phyloP scores from a whole-genome alignment of 2,888 invertebrate genomes.

The Serrognathus titanus region DNA sequence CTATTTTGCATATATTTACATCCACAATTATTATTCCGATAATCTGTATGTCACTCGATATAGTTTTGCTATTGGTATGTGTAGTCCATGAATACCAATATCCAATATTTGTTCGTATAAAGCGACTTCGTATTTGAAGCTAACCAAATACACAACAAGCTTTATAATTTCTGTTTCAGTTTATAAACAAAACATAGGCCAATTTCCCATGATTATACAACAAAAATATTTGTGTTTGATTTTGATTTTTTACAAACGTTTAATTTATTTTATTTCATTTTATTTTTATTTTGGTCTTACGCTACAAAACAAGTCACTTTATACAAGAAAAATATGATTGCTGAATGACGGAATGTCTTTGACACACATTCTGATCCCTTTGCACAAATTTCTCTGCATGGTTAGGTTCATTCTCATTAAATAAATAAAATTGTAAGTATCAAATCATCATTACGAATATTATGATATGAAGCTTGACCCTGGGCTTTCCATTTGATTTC shows the following conservation, averaged over 20 bases:
- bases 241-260: too few relatives aligned
- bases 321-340: slow-evolving; percentile 36
- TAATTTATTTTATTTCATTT: neutral
- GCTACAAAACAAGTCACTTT: slow-evolving; percentile 19
- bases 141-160: too few relatives aligned
- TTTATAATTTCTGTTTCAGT: neutral
- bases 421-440: slow-evolving; percentile 23
- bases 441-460: neutral
- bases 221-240: too few relatives aligned
- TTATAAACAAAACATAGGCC: too few relatives aligned
- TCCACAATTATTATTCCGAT: slow-evolving; percentile 20
- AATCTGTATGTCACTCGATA: slow-evolving; percentile 20
- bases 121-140: too few relatives aligned
- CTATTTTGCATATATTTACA: slow-evolving; percentile 31
- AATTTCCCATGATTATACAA: too few relatives aligned
- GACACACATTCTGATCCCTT: slow-evolving; percentile 47
- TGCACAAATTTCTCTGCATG: slow-evolving; percentile 48
- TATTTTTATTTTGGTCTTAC: neutral
- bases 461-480: slow-evolving; percentile 24
- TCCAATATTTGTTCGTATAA: too few relatives aligned
- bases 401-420: slow-evolving; percentile 35
- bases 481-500: slow-evolving; percentile 31
- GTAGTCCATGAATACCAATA: slow-evolving; percentile 21
- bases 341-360: slow-evolving; percentile 41
- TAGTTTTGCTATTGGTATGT: slow-evolving; percentile 32